Conservation (phyloP, 2,113 vertebrate genomes). For the Myiagra hebetior region DNA sequence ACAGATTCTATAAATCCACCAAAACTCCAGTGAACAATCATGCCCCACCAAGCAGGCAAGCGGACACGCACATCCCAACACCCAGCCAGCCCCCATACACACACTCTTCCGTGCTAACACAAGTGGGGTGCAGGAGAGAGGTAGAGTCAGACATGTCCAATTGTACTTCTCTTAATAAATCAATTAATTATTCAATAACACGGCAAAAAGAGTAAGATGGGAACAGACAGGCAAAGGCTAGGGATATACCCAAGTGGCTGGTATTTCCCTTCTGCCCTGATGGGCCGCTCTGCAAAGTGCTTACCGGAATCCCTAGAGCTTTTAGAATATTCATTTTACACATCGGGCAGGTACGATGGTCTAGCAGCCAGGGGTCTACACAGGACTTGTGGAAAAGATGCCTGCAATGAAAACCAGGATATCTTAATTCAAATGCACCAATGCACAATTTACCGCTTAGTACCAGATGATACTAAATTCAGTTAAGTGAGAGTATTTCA, state of each 20-base stretch:
- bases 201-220: not conserved
- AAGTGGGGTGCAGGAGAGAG: not conserved
- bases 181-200: not conserved
- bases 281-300: not conserved
- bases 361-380: constrained; percentile 96
- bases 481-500: not conserved
- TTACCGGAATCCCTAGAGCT: constrained; percentile 94
- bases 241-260: not conserved
- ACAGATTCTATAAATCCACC: not conserved
- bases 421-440: constrained; percentile 26
- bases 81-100: fast-evolving
- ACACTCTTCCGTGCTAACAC: not conserved
- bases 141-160: not conserved
- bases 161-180: not conserved
- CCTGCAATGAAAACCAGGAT: constrained; percentile 75
- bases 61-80: not conserved
- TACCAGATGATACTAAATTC: not conserved
- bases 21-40: not conserved
- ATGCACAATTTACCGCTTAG: not conserved
- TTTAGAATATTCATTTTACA: constrained; percentile 99
- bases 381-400: constrained; percentile 98
- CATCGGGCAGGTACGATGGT: constrained; percentile 98
- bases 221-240: not conserved
- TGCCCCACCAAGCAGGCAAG: not conserved
- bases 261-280: not conserved